Evolutionary conservation across 2,113 vertebrate genomes (phyloP).

Genomic region (Cebidichthys violaceus): DNA sequence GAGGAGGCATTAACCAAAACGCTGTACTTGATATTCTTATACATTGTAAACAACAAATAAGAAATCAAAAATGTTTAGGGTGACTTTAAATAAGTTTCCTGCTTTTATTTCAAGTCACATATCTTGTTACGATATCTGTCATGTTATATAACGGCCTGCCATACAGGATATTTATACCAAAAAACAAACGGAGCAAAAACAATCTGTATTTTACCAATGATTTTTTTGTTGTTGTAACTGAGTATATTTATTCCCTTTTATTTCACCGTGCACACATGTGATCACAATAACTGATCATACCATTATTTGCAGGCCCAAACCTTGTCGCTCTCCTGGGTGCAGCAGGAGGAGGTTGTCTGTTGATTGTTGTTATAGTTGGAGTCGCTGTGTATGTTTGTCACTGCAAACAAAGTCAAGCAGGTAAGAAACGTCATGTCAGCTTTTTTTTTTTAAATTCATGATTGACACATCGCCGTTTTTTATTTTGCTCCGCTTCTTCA

Average conservation of each 20-base stretch:
- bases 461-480: neutral
- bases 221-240: neutral
- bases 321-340: accelerated
- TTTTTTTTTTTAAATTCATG: neutral
- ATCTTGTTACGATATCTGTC: neutral
- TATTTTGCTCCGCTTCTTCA: neutral
- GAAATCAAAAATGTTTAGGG: neutral
- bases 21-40: neutral
- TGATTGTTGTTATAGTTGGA: neutral
- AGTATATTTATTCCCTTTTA: neutral
- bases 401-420: neutral
- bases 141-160: neutral
- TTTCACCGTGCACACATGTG: neutral
- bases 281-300: neutral
- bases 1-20: neutral
- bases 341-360: neutral
- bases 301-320: accelerated
- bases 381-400: neutral
- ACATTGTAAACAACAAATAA: neutral
- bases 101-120: neutral
- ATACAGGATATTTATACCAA: neutral
- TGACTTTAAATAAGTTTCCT: neutral
- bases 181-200: too few relatives aligned
- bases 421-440: conserved; percentile 14
- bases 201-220: too few relatives aligned